Evolutionary conservation across 23 tunicate genomes (phyloP).

Genomic region (Diplosoma virens): DNA sequence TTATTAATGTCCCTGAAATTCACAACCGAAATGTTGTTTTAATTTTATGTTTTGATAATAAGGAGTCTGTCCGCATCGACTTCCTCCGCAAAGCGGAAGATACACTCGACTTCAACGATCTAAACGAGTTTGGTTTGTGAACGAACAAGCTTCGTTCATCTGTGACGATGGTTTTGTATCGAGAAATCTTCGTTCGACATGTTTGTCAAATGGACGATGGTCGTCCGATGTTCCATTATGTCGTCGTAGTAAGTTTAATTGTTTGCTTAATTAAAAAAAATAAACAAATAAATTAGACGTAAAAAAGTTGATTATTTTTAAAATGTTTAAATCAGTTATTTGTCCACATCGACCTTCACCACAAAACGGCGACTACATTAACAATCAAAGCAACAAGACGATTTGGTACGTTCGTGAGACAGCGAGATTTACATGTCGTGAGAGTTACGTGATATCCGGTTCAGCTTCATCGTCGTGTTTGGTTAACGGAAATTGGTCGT

Average conservation of each 20-base stretch:
- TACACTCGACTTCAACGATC: not conserved
- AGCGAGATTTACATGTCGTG: conserved; percentile 10
- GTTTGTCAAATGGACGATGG: conserved; percentile 18
- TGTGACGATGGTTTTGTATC: not conserved
- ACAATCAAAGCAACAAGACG: not conserved
- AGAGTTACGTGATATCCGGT: conserved; percentile 7
- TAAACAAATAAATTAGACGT: no score
- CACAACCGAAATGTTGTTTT: no score
- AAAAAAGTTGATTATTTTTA: no score
- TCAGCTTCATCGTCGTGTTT: not conserved
- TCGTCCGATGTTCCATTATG: conserved; percentile 8
- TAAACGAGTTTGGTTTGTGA: conserved; percentile 20
- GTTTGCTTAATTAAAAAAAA: no score
- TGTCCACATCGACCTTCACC: conserved; percentile 32
- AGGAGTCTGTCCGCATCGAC: conserved; percentile 16
- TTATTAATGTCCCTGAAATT: no score
- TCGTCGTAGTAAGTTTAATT: not conserved
- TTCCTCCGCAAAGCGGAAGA: not conserved
- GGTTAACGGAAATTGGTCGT: conserved; percentile 3
- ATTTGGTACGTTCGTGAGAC: conserved; percentile 17
- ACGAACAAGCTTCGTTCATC: not conserved
- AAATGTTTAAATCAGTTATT: no score
- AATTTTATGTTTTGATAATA: no score
- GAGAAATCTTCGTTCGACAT: not conserved
- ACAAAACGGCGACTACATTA: conserved; percentile 8